Conservation (phyloP, 2,797 vertebrate species). For the Balearica regulorum region DNA sequence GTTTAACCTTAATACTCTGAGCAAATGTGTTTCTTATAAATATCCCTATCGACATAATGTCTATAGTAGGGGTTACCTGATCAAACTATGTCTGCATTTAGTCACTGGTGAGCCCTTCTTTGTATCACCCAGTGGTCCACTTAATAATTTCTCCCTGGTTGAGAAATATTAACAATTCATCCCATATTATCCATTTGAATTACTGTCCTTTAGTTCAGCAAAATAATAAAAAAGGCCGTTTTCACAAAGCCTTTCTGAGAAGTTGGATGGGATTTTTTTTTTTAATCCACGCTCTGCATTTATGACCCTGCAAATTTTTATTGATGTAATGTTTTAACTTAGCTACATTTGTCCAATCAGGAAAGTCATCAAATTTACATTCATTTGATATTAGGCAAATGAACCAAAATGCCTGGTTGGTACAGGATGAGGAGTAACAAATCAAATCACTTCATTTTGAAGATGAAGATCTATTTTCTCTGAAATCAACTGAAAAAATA, state of each 20-base stretch:
- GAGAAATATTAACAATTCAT: not conserved
- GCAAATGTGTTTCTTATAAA: not conserved
- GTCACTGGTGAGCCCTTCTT: not conserved
- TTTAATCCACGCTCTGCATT: not conserved
- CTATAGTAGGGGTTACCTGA: not conserved
- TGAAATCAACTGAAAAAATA: not conserved
- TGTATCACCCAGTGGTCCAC: not conserved
- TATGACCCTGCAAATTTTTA: not conserved
- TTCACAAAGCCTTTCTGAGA: not conserved
- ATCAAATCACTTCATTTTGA: not conserved
- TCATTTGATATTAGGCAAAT: not conserved
- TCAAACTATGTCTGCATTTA: not conserved
- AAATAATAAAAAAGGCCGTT: not conserved
- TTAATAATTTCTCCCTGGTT: not conserved
- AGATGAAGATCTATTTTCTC: not conserved
- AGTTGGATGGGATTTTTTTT: not conserved
- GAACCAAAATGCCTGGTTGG: not conserved
- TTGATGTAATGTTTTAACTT: not conserved
- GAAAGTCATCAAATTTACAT: not conserved
- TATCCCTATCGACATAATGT: not conserved
- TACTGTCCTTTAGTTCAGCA: not conserved
- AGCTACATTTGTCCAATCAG: not conserved
- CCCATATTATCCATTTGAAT: not conserved
- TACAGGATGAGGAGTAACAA: not conserved
- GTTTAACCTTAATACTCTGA: not conserved